These are phyloP conservation scores for Kuschelorhynchus macadamiae DNA, from an alignment of 2,888 invertebrate genomes.

Conservation along the genomic window DNA sequence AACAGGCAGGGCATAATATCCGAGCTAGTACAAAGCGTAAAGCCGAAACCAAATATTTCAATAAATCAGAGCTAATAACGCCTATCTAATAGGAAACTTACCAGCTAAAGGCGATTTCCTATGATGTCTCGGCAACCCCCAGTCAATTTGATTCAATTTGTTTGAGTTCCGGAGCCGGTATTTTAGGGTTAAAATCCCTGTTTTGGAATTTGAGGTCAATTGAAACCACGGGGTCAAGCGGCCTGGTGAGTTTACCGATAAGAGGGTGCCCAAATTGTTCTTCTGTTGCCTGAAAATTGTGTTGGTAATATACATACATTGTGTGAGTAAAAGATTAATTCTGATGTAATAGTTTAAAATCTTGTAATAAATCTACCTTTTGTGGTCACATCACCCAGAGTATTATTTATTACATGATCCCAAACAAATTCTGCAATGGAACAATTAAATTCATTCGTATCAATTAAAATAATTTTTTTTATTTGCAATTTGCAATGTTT, in stretches of 20 bases:
- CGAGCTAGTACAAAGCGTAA: no score
- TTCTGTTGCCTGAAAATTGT: slow-evolving; percentile 64
- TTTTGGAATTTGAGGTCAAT: slow-evolving; percentile 66
- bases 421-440: no score
- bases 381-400: no score
- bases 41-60: no score
- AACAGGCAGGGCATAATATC: no score
- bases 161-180: slow-evolving; percentile 63
- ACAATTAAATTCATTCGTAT: no score
- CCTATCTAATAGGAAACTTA: slow-evolving; percentile 51
- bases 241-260: slow-evolving; percentile 68
- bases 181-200: slow-evolving; percentile 65
- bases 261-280: slow-evolving; percentile 67
- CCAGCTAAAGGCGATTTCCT: slow-evolving; percentile 67
- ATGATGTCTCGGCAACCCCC: slow-evolving; percentile 66
- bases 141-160: slow-evolving; percentile 67
- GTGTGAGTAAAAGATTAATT: not conserved
- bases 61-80: no score
- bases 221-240: slow-evolving; percentile 69
- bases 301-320: not conserved
- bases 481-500: no score
- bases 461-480: no score
- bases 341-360: no score
- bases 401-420: no score
- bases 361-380: no score